phyloP scores from a whole-genome alignment of 2,888 invertebrate species.

The Yponomeuta plumbellus region DNA sequence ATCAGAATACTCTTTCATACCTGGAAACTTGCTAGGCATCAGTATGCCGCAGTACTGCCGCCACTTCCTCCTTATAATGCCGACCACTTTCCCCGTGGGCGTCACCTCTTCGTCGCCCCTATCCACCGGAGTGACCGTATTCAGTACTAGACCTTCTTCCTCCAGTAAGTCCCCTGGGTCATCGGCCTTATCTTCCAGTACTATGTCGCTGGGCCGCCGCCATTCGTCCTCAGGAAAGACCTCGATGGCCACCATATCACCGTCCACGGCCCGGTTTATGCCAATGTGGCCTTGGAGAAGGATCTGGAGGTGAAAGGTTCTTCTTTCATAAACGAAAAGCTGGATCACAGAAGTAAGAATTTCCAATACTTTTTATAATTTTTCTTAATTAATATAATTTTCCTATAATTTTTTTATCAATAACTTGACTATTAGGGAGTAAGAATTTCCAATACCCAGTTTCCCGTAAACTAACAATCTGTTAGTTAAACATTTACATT shows the following conservation, averaged over 20 bases:
- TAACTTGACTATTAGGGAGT: too few species aligned
- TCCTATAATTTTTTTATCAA: too few species aligned
- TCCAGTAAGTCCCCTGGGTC: slow-evolving; percentile 82
- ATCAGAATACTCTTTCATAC: slow-evolving; percentile 33
- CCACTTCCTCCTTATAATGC: slow-evolving; percentile 97
- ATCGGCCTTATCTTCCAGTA: slow-evolving; percentile 84
- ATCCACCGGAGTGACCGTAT: slow-evolving; percentile 38
- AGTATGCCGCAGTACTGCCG: slow-evolving; percentile 98
- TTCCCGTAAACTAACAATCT: too few species aligned
- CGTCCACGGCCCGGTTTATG: slow-evolving; percentile 95
- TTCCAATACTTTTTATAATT: too few species aligned
- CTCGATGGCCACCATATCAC: slow-evolving; percentile 94
- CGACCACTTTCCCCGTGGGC: slow-evolving; percentile 81
- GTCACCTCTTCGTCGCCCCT: slow-evolving; percentile 57
- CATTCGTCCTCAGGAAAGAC: slow-evolving; percentile 92
- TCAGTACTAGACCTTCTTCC: slow-evolving; percentile 72
- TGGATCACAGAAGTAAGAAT: too few species aligned
- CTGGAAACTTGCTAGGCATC: slow-evolving; percentile 83
- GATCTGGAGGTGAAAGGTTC: slow-evolving; percentile 68
- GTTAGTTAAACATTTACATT: too few species aligned
- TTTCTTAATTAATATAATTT: too few species aligned
- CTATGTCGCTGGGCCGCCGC: slow-evolving; percentile 92
- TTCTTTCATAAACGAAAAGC: background rate
- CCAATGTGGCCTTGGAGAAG: slow-evolving; percentile 89
- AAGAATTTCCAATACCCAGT: too few species aligned